Evolutionary conservation across 2,113 vertebrate genomes (phyloP), one percentile per base, ranked within the genome.

Genomic region (Ondatra zibethicus): DNA sequence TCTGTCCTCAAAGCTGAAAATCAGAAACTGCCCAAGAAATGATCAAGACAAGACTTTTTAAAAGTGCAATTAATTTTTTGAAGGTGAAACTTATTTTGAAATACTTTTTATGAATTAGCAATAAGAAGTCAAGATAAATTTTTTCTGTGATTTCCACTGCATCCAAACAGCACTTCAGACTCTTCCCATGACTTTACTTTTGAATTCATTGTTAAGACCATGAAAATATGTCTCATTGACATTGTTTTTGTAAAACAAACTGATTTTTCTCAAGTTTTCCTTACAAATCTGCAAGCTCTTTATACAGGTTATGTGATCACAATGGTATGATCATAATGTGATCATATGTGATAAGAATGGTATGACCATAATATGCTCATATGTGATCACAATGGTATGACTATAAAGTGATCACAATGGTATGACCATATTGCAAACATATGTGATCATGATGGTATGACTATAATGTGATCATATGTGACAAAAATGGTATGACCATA

Each of bases 61-160:
- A 97, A 92, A 77, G 7, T 52, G 47, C 89, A 96, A 93, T 86
- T 94, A 90, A 92, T 92, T 95, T 95, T 93, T 42, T 86, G n/a
- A 97, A 63, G 50, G 31, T 84, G 80, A 96, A 97, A 96, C 45
- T 91, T 84, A 91, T 95, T 95, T 96, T 94, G 58, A 97, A 95
- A 86, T 72, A 88, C 42, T 96, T 95, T 76, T 72, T 92, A 5
- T 91, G 73, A 92, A 29, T 76, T 85, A 94, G 58, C 58, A 85
- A 29, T 27, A 58, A 92, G 65, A 94, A 52, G 80, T 80, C 95
- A 94, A 96, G 68, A 65, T 92, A 84, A 93, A 97, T 85, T 95
- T 89, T 88, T 95, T 58, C 27, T 66, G 42, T 23, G n/a, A 68
- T 61, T 27, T 95, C 70, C n/a, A 77, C 77, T 93, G 33, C 73